A percentile compares a stretch with the other conserved stretches of the same genome.
These are phyloP conservation scores for Caenorhabditis macrosperma DNA, from an alignment of 2,888 invertebrate species.

Conservation along the genomic window DNA sequence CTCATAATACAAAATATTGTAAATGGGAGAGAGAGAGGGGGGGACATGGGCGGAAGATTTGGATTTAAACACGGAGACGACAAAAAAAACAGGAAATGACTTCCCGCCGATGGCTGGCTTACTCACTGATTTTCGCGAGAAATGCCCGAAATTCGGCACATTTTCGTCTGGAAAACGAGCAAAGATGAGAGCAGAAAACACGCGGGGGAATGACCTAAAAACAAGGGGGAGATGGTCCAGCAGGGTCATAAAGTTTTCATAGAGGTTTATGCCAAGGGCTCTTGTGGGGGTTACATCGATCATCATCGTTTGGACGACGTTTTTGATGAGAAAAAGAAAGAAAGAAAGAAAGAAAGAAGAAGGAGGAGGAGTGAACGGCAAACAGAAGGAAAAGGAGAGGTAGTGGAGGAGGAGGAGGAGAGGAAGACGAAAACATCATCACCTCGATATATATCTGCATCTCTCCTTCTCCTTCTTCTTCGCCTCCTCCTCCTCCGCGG, in stretches of 20 bases:
- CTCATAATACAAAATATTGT: no score
- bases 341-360: no score
- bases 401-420: background rate
- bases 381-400: no score
- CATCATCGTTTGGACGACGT: no score
- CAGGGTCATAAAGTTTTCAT: conserved; percentile 44
- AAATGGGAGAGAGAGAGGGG: no score
- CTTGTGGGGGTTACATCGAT: no score
- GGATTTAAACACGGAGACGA: background rate
- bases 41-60: background rate
- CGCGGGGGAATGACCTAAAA: background rate
- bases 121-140: background rate
- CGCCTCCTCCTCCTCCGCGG: no score
- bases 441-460: background rate
- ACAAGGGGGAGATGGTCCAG: background rate
- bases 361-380: background rate
- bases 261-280: background rate
- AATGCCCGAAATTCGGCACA: no score
- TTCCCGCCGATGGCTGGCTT: conserved; percentile 14
- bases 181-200: background rate
- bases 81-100: conserved; percentile 33
- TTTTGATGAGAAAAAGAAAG: no score
- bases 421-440: background rate
- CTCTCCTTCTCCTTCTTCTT: background rate
- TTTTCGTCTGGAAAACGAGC: background rate